Percentiles rank a stretch among this genome's conserved stretches.
Evolutionary conservation across 2,797 vertebrate species (phyloP).

Genomic region (Oreochromis mossambicus): DNA sequence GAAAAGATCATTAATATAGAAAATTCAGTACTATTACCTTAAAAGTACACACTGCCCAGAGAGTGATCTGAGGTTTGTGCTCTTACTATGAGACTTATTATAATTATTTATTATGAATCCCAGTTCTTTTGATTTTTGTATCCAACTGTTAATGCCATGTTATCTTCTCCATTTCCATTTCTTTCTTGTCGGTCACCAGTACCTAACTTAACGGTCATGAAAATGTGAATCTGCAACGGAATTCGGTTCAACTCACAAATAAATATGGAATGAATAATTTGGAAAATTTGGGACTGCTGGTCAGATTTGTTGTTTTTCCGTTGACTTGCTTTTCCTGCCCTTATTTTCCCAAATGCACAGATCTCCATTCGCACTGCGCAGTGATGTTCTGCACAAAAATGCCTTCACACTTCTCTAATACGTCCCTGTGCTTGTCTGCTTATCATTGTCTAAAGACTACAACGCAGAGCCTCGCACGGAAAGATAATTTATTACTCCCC

Average conservation of each 20-base stretch:
- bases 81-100: background rate
- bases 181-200: background rate
- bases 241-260: background rate
- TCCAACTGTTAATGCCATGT: background rate
- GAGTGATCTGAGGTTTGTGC: background rate
- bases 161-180: background rate
- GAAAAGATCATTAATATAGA: background rate
- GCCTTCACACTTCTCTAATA: constrained; percentile 8
- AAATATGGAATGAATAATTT: background rate
- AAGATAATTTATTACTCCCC: constrained; percentile 51
- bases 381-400: constrained; percentile 13
- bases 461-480: constrained; percentile 15
- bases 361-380: background rate
- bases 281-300: background rate
- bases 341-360: background rate
- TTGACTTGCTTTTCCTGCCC: background rate
- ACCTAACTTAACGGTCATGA: background rate
- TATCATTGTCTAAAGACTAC: constrained; percentile 46
- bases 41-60: background rate
- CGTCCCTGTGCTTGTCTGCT: constrained; percentile 19
- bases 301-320: background rate
- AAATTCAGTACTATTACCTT: background rate
- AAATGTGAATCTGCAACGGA: background rate
- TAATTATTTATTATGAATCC: background rate
- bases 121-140: background rate